A percentile compares a stretch with the other conserved stretches of the same genome.
Conservation (phyloP, 2,113 vertebrate genomes). For the Fregata magnificens region DNA sequence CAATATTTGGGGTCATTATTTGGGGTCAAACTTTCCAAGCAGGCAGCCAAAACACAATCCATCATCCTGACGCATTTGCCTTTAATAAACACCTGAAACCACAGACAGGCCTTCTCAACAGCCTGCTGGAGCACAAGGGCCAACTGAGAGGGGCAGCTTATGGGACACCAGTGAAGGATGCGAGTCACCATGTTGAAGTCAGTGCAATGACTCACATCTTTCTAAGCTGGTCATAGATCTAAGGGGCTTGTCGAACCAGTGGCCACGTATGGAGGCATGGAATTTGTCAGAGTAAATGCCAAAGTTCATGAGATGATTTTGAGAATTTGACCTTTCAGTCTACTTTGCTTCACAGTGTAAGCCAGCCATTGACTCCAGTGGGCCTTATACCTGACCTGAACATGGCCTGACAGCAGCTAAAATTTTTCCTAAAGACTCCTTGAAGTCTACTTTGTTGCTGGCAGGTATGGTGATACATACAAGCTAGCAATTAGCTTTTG, state of each 20-base stretch:
- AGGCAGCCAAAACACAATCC: not conserved
- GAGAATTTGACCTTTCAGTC: not conserved
- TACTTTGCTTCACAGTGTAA: not conserved
- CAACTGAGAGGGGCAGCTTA: not conserved
- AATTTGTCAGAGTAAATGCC: not conserved
- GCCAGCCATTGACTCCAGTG: not conserved
- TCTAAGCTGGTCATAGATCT: not conserved
- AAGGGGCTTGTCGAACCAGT: not conserved
- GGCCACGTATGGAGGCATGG: accelerated
- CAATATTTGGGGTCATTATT: not conserved
- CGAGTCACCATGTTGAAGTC: not conserved
- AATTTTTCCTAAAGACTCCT: not conserved
- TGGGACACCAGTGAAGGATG: not conserved
- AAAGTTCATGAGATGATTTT: not conserved
- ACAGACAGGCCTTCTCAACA: not conserved
- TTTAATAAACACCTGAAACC: not conserved
- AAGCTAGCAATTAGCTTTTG: not conserved
- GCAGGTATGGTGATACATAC: not conserved
- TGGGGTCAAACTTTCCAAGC: not conserved
- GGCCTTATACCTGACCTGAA: not conserved
- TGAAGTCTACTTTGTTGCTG: not conserved
- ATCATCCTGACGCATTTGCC: not conserved
- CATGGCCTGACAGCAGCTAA: not conserved
- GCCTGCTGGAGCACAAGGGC: not conserved
- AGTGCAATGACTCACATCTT: not conserved